Conservation (phyloP, 37 sponge, comb jelly and placozoan species). For the Eunapius fragilis region DNA sequence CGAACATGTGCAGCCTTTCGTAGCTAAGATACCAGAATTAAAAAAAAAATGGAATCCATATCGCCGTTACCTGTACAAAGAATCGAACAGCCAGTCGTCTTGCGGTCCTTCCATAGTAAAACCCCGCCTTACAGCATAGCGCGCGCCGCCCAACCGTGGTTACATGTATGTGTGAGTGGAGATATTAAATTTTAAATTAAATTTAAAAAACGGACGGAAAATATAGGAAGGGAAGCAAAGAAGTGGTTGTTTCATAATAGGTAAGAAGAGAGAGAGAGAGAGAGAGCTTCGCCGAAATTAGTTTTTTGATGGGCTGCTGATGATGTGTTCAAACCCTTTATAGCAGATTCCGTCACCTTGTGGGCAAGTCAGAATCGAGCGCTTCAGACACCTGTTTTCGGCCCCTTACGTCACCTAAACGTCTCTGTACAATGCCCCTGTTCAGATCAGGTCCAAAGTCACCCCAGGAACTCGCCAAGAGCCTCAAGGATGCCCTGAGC, state of each 20-base stretch:
- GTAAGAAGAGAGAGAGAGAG: neutral
- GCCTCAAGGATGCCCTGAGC: slow-evolving; percentile 65
- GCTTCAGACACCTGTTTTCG: neutral
- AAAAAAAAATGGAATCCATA: neutral
- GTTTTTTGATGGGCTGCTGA: neutral
- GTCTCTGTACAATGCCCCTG: slow-evolving; percentile 74
- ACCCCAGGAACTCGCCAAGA: slow-evolving; percentile 88
- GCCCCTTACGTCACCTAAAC: neutral
- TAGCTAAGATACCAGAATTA: slow-evolving; percentile 25
- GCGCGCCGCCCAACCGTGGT: neutral
- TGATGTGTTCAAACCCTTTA: neutral
- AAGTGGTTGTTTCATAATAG: neutral
- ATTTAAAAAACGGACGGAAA: neutral
- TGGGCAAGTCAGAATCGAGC: neutral
- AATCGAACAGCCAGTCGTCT: slow-evolving; percentile 38
- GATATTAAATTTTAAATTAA: no score
- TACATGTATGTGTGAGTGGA: neutral
- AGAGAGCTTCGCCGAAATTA: neutral
- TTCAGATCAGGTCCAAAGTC: slow-evolving; percentile 81
- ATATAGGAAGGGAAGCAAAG: neutral
- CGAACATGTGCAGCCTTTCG: slow-evolving; percentile 63
- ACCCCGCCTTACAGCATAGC: neutral
- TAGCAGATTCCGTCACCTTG: neutral
- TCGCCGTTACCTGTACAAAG: slow-evolving; percentile 23
- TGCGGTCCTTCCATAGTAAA: neutral